Evolutionary conservation across 2,113 vertebrate genomes (phyloP).

Genomic region (Mystacornis crossleyi): DNA sequence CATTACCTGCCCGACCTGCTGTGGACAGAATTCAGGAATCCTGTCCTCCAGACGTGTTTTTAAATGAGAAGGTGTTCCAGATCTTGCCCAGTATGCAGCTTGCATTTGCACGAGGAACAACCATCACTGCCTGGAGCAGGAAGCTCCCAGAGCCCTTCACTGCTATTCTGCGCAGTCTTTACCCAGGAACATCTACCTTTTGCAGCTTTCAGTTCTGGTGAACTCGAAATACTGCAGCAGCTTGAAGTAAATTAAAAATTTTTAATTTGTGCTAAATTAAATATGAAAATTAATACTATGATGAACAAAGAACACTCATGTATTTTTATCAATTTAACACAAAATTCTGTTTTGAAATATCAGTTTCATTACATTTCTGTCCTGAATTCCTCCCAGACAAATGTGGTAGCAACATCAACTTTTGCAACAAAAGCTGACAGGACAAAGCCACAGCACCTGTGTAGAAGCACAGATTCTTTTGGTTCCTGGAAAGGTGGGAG

Average conservation of each 20-base stretch:
- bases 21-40: background rate
- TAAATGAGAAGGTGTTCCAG: background rate
- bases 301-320: background rate
- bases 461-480: background rate
- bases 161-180: background rate
- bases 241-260: background rate
- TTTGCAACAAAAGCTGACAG: background rate
- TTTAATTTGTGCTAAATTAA: background rate
- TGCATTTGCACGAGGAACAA: background rate
- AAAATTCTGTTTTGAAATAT: background rate
- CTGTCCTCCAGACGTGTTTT: background rate
- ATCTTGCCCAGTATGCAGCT: background rate
- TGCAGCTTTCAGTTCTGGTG: background rate
- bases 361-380: background rate
- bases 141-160: background rate
- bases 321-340: background rate
- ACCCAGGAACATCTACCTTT: background rate
- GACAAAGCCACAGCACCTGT: background rate
- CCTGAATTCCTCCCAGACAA: background rate
- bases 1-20: background rate
- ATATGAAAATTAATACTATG: background rate
- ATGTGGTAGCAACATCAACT: background rate
- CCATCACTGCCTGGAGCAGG: fast-evolving
- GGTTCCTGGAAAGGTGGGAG: background rate
- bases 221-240: background rate